phyloP scores from a whole-genome alignment of 2,113 vertebrate species.

The Cheirogaleus medius region DNA sequence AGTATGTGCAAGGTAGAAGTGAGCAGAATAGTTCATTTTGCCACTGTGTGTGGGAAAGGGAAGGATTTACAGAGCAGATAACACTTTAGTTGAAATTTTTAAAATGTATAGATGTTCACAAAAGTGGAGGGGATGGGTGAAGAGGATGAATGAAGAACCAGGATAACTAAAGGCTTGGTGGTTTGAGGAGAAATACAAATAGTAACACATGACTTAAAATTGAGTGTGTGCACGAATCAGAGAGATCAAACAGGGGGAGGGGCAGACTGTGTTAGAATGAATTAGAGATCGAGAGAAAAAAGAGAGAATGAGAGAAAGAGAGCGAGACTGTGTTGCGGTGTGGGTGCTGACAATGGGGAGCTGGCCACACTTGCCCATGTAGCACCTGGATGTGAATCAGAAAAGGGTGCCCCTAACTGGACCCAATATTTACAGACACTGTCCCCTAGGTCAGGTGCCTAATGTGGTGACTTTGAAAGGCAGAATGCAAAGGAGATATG shows the following conservation, averaged over 20 bases:
- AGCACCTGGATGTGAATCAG: neutral
- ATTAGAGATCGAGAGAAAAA: neutral
- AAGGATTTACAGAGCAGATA: neutral
- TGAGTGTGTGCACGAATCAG: neutral
- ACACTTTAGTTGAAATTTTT: neutral
- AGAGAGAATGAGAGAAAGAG: neutral
- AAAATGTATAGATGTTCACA: neutral
- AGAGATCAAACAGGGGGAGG: neutral
- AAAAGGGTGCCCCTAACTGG: neutral
- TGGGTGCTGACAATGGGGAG: neutral
- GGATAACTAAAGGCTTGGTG: neutral
- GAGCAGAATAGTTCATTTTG: neutral
- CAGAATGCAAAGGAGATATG: neutral
- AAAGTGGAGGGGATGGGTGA: neutral
- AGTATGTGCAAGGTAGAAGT: neutral
- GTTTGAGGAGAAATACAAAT: neutral
- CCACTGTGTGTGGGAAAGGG: neutral
- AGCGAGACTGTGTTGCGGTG: neutral
- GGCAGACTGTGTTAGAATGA: too few relatives aligned
- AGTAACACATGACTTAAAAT: neutral
- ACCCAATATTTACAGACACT: neutral
- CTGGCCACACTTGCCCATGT: neutral
- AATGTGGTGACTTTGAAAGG: neutral
- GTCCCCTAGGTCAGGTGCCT: too few relatives aligned
- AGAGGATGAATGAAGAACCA: neutral